These are phyloP conservation scores for Luperina nickerlii DNA, from an alignment of 2,888 invertebrate species.

Conservation along the genomic window DNA sequence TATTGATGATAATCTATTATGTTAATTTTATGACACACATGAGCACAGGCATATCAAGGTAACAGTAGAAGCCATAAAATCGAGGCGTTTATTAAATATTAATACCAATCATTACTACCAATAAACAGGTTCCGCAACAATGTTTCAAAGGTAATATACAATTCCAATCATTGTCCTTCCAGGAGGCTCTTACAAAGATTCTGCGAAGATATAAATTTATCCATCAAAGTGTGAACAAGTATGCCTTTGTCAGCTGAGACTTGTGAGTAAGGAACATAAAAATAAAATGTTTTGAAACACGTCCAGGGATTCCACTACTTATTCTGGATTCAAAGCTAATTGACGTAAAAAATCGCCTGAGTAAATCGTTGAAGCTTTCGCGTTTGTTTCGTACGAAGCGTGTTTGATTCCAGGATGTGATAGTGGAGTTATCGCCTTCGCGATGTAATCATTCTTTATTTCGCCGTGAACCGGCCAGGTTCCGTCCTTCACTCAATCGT, in stretches of 20 bases:
- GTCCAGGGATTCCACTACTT: constrained; percentile 49
- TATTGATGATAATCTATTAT: constrained; percentile 5
- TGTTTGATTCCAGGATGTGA: constrained; percentile 75
- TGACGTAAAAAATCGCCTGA: constrained; percentile 76
- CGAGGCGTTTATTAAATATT: constrained; percentile 50
- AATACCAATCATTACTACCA: constrained; percentile 1
- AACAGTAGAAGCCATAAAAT: constrained; percentile 32
- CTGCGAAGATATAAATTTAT: constrained; percentile 52
- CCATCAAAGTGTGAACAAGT: constrained; percentile 58
- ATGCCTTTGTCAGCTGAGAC: constrained; percentile 55
- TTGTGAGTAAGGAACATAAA: constrained; percentile 49
- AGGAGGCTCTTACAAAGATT: constrained; percentile 40
- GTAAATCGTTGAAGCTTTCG: constrained; percentile 78
- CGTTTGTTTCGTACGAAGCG: constrained; percentile 72
- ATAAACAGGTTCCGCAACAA: constrained; percentile 50
- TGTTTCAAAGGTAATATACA: constrained; percentile 53
- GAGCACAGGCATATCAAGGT: constrained; percentile 36
- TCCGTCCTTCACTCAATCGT: constrained; percentile 64
- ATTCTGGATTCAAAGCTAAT: constrained; percentile 76
- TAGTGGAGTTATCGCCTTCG: constrained; percentile 72
- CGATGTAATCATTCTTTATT: constrained; percentile 71
- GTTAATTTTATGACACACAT: constrained; percentile 32
- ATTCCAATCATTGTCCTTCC: constrained; percentile 55
- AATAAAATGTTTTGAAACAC: constrained; percentile 55
- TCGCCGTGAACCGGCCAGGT: constrained; percentile 60